phyloP scores from a whole-genome alignment of 2,888 invertebrate species.

The Hirtodrosophila trivittata region DNA sequence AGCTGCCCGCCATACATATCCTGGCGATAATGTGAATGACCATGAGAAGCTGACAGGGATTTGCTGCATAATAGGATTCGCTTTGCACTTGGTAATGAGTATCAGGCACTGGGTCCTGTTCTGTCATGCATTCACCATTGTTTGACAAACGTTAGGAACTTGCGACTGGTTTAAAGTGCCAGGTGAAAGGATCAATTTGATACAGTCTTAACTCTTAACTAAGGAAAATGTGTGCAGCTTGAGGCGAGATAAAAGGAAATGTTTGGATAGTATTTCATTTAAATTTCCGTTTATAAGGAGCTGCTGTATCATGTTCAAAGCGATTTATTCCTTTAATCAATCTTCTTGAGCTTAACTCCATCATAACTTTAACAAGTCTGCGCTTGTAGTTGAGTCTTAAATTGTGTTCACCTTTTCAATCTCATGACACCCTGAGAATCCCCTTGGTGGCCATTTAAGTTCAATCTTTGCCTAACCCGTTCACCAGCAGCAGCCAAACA shows the following conservation, averaged over 20 bases:
- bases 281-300: too few relatives aligned
- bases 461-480: slow-evolving; percentile 29
- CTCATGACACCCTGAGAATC: slow-evolving; percentile 9
- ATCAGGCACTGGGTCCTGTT: slow-evolving; percentile 15
- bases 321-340: slow-evolving; percentile 3
- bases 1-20: slow-evolving; percentile 33
- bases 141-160: slow-evolving; percentile 19
- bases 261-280: too few relatives aligned
- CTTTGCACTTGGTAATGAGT: slow-evolving; percentile 6
- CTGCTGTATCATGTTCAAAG: too few relatives aligned
- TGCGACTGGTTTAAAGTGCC: slow-evolving; percentile 23
- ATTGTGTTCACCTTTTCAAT: slow-evolving; percentile 12
- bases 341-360: not conserved
- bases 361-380: not conserved
- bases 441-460: slow-evolving; percentile 37
- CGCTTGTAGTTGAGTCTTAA: not conserved
- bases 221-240: too few relatives aligned
- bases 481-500: slow-evolving; percentile 34
- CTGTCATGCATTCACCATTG: slow-evolving; percentile 51
- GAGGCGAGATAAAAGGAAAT: too few relatives aligned
- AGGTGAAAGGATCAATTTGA: slow-evolving; percentile 11
- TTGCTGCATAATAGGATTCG: slow-evolving; percentile 27
- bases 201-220: too few relatives aligned
- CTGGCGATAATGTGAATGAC: slow-evolving; percentile 35
- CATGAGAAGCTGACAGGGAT: slow-evolving; percentile 39